phyloP scores from a whole-genome alignment of 2,113 vertebrate genomes.

The Solenodon paradoxus region DNA sequence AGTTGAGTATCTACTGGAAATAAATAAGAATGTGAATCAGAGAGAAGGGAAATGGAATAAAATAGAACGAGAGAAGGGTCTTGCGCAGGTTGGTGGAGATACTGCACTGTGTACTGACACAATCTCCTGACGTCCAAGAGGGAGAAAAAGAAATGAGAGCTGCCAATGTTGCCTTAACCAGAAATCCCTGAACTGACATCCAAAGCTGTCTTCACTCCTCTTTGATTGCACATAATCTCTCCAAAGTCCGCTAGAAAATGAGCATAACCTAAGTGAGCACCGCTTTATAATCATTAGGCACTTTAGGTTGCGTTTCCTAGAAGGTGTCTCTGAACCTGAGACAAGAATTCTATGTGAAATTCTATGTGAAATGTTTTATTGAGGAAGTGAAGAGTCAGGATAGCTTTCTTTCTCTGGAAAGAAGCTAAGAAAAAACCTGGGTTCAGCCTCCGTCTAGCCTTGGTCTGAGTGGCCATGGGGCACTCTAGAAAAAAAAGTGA shows the following conservation, averaged over 20 bases:
- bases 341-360: too few species aligned
- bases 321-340: not conserved
- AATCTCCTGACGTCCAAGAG: not conserved
- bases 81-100: not conserved
- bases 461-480: not conserved
- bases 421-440: not conserved
- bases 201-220: not conserved
- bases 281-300: not conserved
- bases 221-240: not conserved
- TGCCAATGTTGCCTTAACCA: not conserved
- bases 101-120: fast-evolving
- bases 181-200: not conserved
- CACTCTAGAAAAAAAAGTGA: not conserved
- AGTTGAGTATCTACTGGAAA: not conserved
- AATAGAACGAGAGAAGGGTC: not conserved
- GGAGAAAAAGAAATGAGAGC: not conserved
- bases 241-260: not conserved
- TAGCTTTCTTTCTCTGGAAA: too few species aligned
- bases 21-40: not conserved
- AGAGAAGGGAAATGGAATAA: not conserved
- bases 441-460: not conserved
- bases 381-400: not conserved
- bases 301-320: not conserved
- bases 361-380: not conserved
- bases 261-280: not conserved